phyloP scores from a whole-genome alignment of 2,888 invertebrate genomes.

The Polia nebulosa region DNA sequence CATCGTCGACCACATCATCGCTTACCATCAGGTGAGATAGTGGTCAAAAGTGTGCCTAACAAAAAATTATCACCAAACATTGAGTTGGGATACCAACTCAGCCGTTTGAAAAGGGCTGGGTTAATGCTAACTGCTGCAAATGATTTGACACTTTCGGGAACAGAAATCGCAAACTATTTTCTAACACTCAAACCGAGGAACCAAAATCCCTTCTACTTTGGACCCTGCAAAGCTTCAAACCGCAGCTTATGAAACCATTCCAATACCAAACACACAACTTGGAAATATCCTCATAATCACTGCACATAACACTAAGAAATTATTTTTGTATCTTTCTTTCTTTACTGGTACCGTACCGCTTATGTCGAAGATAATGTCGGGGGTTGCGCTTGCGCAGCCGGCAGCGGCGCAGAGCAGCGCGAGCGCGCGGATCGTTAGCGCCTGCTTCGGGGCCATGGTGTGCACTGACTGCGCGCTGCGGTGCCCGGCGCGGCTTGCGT shows the following conservation, averaged over 20 bases:
- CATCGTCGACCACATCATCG: too few relatives aligned
- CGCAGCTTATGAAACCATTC: not conserved
- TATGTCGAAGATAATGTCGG: conserved; percentile 61
- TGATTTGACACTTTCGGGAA: not conserved
- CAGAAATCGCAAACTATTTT: not conserved
- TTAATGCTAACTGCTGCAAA: too few relatives aligned
- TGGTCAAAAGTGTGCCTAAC: too few relatives aligned
- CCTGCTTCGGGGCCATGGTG: conserved; percentile 64
- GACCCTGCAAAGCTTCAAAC: not conserved
- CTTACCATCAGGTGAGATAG: too few relatives aligned
- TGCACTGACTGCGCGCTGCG: conserved; percentile 46
- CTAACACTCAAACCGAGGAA: not conserved
- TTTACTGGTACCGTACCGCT: conserved; percentile 65
- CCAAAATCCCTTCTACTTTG: conserved; percentile 8
- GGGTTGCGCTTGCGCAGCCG: conserved; percentile 46
- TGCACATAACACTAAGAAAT: conserved; percentile 27
- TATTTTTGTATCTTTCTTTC: not conserved
- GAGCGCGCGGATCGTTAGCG: conserved; percentile 58
- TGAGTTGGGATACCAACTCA: too few relatives aligned
- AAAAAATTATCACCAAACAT: too few relatives aligned
- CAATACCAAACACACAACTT: conserved; percentile 9
- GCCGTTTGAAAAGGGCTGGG: not conserved
- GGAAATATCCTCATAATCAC: conserved; percentile 10
- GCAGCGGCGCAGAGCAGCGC: conserved; percentile 38
- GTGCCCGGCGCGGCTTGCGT: conserved; percentile 42